Base-by-base conservation (phyloP, 2,797 vertebrate genomes). In the Poecilia wingei region DNA sequence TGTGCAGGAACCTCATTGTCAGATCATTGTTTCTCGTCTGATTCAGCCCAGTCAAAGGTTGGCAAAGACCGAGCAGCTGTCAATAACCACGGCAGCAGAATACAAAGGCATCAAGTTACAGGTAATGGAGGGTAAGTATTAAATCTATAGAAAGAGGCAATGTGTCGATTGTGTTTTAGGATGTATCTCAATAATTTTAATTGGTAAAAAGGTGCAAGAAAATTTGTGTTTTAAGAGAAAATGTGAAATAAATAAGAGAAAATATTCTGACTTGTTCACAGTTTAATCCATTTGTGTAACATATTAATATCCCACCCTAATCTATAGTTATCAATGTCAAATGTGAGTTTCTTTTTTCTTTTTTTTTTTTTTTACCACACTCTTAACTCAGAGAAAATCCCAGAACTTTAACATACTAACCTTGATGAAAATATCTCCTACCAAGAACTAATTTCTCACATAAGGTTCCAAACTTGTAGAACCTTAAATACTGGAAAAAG, bases 21-120 rank as follows among this genome's bases (percentile, higher is more conserved):
- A 90, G 90, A 92, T 93, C 92, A 94, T 95, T 95, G 93, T 95
- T 94, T 93, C 86, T 84, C 93, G 87, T 83, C 88, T 92, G 90
- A 82, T 91, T 94, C 90, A 90, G 79, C 92, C 93, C 91, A 88
- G 90, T 95, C 89, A 92, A 91, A 92, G 90, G 91, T 92, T 91
- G 89, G 84, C 79, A 84, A 81, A 85, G 83, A 79, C 68, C 66
- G 79, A 90, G 57, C 87, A 92, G 86, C 91, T 91, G 91, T 86
- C 86, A 90, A 84, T 91, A 80, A 87, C 75, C 78, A 75, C 90
- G 82, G 53, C 45, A 72, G 78, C 84, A 69, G 70, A 80, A 86
- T 75, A 90, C 83, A 83, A 84, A 82, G 59, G 53, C 53, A 73
- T 80, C 74, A 81, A 41, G 86, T 87, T 86, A 80, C 84, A 84